Percentiles rank a stretch among this genome's conserved stretches.
Conservation (phyloP, 2,797 vertebrate genomes). For the Garrulus glandarius region DNA sequence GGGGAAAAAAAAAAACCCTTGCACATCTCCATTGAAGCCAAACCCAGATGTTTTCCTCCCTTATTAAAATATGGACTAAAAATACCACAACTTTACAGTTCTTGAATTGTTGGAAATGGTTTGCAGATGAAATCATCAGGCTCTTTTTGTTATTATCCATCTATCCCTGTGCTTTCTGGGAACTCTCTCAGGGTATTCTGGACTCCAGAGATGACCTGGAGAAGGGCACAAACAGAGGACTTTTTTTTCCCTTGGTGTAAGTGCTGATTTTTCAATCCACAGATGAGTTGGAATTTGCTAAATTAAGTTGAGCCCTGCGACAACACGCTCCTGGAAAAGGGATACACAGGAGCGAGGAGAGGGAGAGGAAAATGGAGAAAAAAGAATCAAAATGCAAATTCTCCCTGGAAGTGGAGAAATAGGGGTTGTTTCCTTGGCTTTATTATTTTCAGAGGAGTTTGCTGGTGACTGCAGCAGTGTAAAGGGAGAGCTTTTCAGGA, state of each 20-base stretch:
- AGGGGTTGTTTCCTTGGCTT: background rate
- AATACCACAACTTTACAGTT: conserved; percentile 55
- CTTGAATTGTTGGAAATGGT: conserved; percentile 56
- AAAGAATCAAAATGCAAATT: background rate
- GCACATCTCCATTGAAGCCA: conserved; percentile 13
- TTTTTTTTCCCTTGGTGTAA: background rate
- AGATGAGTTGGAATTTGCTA: background rate
- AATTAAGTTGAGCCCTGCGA: background rate
- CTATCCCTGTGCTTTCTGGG: conserved; percentile 30
- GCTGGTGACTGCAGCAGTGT: background rate
- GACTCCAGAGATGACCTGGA: background rate
- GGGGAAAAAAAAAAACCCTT: background rate
- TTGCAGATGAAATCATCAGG: conserved; percentile 59
- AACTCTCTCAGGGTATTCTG: conserved; percentile 18
- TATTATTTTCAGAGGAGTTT: background rate
- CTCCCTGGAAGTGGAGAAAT: background rate
- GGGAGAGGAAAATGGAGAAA: background rate
- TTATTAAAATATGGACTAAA: conserved; percentile 59
- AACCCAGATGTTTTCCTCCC: conserved; percentile 50
- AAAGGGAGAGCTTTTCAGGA: background rate
- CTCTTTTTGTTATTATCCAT: conserved; percentile 50
- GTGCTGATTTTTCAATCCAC: conserved; percentile 4
- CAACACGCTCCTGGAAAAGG: background rate
- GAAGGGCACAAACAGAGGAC: background rate
- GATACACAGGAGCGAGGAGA: background rate